Evolutionary conservation across 1,140 invertebrate species (phyloP), one percentile per base, ranked within the genome.

Genomic region (Euwallacea similis): DNA sequence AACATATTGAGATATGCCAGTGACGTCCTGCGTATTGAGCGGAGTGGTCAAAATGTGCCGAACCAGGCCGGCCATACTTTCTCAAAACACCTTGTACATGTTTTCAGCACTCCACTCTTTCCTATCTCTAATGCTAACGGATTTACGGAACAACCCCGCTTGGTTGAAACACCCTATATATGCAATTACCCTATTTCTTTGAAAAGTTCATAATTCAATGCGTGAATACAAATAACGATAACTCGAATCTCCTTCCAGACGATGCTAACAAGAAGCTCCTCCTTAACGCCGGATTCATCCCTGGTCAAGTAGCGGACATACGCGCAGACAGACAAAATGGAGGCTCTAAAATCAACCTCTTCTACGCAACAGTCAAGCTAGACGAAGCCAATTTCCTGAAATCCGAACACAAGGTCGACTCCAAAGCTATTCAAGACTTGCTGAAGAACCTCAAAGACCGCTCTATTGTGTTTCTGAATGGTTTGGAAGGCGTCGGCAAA

Each of bases 381-480:
- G 85, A 91, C 64, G 86, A 91, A 43, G 82, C 86, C 9, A 87
- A 91, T 75, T 88, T 90, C 75, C 78, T 92, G 47, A 89, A 91
- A 79, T 86, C 87, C 4, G 87, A 88, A 16, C 88, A 89, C 67
- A 83, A 82, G 3, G 82, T 87, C 15, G 87, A 87, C 62, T 85
- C 86, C 43, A 87, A 91, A 6, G 88, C 89, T 75, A 82, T 91
- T 46, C 84, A 87, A 74, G 78, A 81, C 68, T 84, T 87, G 59
- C 15, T 74, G 65, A 47, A 71, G 60, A 76, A 47, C 55, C 41
- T 10, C n/a, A 71, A 67, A 67, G 43, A 67, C 7, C 46, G 47
- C 6, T 9, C 77, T 0, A 33, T 68, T 3, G 21, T 60, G 13
- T 74, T 73, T 13, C 46, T 78, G 6, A 77, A 81, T 16, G 78